These are phyloP conservation scores for Melanocharis versteri DNA, from an alignment of 2,113 vertebrate species.

Conservation along the genomic window DNA sequence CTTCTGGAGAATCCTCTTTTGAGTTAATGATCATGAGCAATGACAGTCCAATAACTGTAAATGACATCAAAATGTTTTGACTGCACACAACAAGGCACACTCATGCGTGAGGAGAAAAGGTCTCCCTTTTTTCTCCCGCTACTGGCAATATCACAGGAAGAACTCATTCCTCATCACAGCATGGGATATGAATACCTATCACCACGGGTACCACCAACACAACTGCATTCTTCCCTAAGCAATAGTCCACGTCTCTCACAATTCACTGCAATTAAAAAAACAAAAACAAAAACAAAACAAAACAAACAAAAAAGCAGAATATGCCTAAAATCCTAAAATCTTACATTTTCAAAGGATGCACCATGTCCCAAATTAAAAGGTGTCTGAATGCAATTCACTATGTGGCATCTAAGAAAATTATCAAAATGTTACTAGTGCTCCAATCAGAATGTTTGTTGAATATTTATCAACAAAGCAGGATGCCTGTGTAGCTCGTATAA, in stretches of 20 bases:
- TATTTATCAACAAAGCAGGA: neutral
- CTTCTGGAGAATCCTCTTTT: neutral
- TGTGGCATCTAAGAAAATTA: neutral
- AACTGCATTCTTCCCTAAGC: neutral
- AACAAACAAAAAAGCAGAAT: neutral
- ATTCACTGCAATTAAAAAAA: neutral
- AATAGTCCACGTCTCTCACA: neutral
- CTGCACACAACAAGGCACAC: neutral
- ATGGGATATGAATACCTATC: neutral
- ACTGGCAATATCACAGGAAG: neutral
- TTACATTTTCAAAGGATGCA: neutral
- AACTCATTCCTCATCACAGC: neutral
- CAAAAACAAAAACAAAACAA: neutral
- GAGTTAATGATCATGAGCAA: neutral
- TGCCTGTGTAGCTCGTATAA: neutral
- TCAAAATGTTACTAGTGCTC: neutral
- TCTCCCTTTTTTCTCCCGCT: neutral
- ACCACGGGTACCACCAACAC: fast-evolving
- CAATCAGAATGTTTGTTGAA: neutral
- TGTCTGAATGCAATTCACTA: neutral
- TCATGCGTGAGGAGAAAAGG: fast-evolving
- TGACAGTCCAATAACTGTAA: neutral
- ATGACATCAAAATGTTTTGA: neutral
- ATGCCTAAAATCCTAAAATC: neutral
- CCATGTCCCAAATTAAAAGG: neutral